A percentile compares a stretch with the other conserved stretches of the same genome.
Evolutionary conservation across 2,113 vertebrate genomes (phyloP).

Genomic region (Antigone vipio): DNA sequence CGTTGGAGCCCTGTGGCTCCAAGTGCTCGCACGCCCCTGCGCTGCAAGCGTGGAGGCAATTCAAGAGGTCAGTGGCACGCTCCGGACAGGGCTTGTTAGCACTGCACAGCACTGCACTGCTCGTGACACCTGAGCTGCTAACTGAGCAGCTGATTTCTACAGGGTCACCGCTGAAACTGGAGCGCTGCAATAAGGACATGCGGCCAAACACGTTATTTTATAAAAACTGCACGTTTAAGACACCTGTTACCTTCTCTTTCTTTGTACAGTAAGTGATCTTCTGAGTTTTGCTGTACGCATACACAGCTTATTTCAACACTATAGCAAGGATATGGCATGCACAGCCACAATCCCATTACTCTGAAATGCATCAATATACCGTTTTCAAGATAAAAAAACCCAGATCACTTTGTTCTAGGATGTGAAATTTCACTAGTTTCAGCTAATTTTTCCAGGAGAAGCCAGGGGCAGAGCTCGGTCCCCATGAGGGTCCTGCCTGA

Average conservation of each 20-base stretch:
- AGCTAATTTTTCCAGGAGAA: background rate
- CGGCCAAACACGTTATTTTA: background rate
- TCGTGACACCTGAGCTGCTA: background rate
- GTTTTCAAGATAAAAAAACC: background rate
- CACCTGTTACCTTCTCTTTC: background rate
- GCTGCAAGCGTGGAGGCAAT: background rate
- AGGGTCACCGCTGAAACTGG: background rate
- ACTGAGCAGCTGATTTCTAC: background rate
- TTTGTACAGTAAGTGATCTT: rapidly evolving
- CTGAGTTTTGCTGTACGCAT: rapidly evolving
- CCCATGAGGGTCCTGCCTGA: background rate
- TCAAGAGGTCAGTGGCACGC: background rate
- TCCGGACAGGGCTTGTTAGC: background rate
- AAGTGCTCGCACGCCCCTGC: rapidly evolving
- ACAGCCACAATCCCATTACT: background rate
- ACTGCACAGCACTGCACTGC: background rate
- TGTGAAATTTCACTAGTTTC: background rate
- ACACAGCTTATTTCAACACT: background rate
- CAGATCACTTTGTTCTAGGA: background rate
- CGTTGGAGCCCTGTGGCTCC: background rate
- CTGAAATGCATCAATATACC: background rate
- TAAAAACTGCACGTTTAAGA: rapidly evolving
- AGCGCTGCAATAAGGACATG: background rate
- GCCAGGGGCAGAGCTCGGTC: background rate
- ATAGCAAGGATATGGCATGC: rapidly evolving